A percentile compares a stretch with the other conserved stretches of the same genome.
Evolutionary conservation across 2,888 invertebrate genomes (phyloP).

Genomic region (Bembecia ichneumoniformis): DNA sequence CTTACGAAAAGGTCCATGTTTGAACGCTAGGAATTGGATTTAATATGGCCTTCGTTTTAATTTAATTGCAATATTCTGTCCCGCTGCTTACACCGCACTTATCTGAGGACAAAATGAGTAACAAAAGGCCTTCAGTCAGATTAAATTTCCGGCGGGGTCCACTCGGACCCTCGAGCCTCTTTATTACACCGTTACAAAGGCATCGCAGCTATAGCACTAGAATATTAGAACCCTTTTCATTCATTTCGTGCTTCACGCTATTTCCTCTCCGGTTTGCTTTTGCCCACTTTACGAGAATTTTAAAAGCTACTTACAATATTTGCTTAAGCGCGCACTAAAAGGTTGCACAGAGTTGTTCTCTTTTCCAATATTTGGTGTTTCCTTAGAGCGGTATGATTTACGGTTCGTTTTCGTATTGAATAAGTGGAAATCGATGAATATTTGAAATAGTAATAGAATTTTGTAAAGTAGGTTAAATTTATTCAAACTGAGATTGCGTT

Average conservation of each 20-base stretch:
- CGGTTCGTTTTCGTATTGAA: too few species aligned
- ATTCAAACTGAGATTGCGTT: too few species aligned
- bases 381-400: too few species aligned
- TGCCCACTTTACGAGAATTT: slow-evolving; percentile 24
- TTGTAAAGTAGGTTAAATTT: too few species aligned
- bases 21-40: slow-evolving; percentile 34
- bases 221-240: slow-evolving; percentile 53
- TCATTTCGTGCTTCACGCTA: slow-evolving; percentile 24
- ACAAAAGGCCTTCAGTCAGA: slow-evolving; percentile 59
- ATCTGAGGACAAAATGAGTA: slow-evolving; percentile 56
- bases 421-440: too few species aligned
- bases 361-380: neutral
- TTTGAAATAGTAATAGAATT: too few species aligned
- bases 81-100: slow-evolving; percentile 48
- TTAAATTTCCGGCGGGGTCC: slow-evolving; percentile 67
- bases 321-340: slow-evolving; percentile 10
- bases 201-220: slow-evolving; percentile 40
- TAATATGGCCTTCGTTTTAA: slow-evolving; percentile 42
- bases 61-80: slow-evolving; percentile 62
- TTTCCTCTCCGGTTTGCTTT: slow-evolving; percentile 30
- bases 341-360: slow-evolving; percentile 1
- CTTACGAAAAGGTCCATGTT: slow-evolving; percentile 5
- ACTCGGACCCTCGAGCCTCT: slow-evolving; percentile 60
- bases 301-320: slow-evolving; percentile 17
- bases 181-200: slow-evolving; percentile 64